Percentiles rank a stretch among this genome's conserved stretches.
Conservation (phyloP, 2,113 vertebrate genomes). For the Campylorhamphus procurvoides region DNA sequence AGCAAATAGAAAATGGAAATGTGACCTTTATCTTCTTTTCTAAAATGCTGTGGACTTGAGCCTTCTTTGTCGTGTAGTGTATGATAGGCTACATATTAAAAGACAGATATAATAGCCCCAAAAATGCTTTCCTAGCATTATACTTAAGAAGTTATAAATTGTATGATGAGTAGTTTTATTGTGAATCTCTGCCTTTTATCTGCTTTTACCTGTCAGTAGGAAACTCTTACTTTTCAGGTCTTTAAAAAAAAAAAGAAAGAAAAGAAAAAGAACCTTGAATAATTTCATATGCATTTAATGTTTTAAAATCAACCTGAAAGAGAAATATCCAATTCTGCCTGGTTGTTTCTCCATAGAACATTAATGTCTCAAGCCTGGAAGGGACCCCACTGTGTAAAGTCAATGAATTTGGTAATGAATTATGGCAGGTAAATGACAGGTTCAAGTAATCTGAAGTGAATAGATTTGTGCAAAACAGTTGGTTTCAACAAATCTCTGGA, state of each 20-base stretch:
- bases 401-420: background rate
- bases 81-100: background rate
- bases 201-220: background rate
- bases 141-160: background rate
- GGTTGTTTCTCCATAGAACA: background rate
- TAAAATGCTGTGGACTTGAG: background rate
- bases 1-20: background rate
- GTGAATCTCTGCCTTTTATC: background rate
- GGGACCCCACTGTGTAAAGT: background rate
- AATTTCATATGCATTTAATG: background rate
- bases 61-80: background rate
- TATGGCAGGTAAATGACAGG: background rate
- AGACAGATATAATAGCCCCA: background rate
- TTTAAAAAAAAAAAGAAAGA: background rate
- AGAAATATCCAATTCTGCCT: background rate
- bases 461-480: background rate
- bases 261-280: too few species aligned
- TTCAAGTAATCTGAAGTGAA: background rate
- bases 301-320: background rate
- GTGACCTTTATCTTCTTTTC: background rate
- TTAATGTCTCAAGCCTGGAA: background rate
- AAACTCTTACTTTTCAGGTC: background rate
- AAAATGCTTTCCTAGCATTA: background rate
- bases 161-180: background rate
- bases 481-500: background rate